A percentile compares a stretch with the other conserved stretches of the same genome.
These are phyloP conservation scores for Bungarus multicinctus DNA, from an alignment of 2,113 vertebrate genomes.

Conservation along the genomic window DNA sequence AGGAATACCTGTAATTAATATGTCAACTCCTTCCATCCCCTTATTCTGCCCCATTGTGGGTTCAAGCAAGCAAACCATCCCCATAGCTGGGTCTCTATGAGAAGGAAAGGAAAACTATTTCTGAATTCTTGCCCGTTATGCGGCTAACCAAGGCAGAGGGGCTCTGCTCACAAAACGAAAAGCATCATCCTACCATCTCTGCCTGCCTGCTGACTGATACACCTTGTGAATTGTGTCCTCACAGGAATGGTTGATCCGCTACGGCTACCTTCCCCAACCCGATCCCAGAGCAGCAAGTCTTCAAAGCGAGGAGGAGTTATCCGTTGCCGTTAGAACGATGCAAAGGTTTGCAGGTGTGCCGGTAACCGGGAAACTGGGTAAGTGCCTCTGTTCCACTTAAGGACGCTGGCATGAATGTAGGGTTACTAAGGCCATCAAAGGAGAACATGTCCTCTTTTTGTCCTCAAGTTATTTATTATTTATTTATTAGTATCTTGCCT, in stretches of 20 bases:
- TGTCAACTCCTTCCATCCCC: background rate
- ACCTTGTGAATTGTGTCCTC: background rate
- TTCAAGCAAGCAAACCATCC: background rate
- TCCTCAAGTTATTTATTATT: background rate
- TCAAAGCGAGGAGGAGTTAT: conserved; percentile 74
- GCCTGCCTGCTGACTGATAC: background rate
- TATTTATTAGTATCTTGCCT: background rate
- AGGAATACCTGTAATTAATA: background rate
- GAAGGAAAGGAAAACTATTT: background rate
- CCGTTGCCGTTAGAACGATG: conserved; percentile 78
- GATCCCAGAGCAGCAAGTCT: conserved; percentile 76
- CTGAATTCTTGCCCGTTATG: background rate
- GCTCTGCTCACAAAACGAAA: background rate
- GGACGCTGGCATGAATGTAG: background rate
- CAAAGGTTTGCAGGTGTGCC: conserved; percentile 81
- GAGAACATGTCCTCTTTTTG: background rate
- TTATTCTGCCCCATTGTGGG: background rate
- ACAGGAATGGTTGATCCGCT: conserved; percentile 87
- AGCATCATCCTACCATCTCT: background rate
- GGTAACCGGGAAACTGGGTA: conserved; percentile 81
- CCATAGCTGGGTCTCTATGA: background rate
- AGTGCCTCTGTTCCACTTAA: background rate
- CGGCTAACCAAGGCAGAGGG: background rate
- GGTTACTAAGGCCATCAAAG: background rate
- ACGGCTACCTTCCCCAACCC: conserved; percentile 82